Conservation (phyloP, 2,797 vertebrate species). For the Pseudochirops cupreus region DNA sequence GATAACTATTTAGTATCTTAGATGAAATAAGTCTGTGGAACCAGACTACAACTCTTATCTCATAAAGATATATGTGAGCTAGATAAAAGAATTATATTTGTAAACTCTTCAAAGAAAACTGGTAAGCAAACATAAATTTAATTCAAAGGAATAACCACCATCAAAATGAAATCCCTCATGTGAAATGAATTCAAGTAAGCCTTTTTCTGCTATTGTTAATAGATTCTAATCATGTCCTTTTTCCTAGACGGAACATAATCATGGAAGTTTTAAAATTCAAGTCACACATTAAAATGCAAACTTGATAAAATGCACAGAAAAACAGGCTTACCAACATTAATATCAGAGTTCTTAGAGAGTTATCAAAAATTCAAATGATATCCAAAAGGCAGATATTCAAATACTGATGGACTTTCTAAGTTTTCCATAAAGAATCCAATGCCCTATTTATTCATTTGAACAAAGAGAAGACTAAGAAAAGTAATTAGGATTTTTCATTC, state of each 20-base stretch:
- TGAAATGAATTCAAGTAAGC: too few relatives aligned
- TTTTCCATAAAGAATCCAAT: conserved; percentile 25
- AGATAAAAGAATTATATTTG: conserved; percentile 33
- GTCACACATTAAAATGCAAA: too few relatives aligned
- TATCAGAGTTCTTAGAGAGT: background rate
- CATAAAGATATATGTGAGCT: conserved; percentile 28
- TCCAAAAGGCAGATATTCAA: conserved; percentile 28
- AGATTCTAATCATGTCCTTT: too few relatives aligned
- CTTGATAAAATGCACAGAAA: too few relatives aligned
- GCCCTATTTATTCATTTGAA: conserved; percentile 6
- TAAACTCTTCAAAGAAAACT: conserved; percentile 14
- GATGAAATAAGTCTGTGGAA: conserved; percentile 5
- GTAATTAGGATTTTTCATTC: too few relatives aligned
- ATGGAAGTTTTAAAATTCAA: too few relatives aligned
- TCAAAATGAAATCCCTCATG: too few relatives aligned
- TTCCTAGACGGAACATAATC: too few relatives aligned
- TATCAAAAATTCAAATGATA: conserved; percentile 47
- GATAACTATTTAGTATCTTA: background rate
- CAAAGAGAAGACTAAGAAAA: conserved; percentile 16
- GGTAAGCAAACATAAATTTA: background rate
- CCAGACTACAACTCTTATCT: background rate
- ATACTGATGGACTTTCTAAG: conserved; percentile 36
- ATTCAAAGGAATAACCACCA: background rate
- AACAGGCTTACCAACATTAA: too few relatives aligned
- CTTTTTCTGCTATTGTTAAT: too few relatives aligned